These are phyloP conservation scores for Condylostylus longicornis DNA, from an alignment of 1,140 invertebrate genomes.

Conservation along the genomic window DNA sequence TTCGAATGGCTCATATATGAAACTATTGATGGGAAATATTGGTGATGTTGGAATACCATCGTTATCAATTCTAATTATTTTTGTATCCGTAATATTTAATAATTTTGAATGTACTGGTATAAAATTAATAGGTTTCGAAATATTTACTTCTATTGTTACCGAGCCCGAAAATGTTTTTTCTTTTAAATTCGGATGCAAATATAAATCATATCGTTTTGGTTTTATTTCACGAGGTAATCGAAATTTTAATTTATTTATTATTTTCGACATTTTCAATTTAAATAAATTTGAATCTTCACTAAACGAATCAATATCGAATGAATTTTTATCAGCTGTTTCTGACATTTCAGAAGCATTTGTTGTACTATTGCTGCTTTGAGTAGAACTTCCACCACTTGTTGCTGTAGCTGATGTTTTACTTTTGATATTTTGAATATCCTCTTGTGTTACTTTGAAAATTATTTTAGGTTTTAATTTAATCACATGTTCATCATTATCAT, in stretches of 20 bases:
- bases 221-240: slow-evolving; percentile 48
- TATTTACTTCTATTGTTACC: slow-evolving; percentile 51
- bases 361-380: too few relatives aligned
- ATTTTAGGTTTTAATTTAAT: too few relatives aligned
- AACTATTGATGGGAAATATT: slow-evolving; percentile 28
- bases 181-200: slow-evolving; percentile 53
- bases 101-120: slow-evolving; percentile 54
- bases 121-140: slow-evolving; percentile 39
- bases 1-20: slow-evolving; percentile 41
- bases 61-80: slow-evolving; percentile 16
- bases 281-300: too few relatives aligned
- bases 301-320: too few relatives aligned
- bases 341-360: too few relatives aligned
- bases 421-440: too few relatives aligned
- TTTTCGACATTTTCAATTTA: too few relatives aligned
- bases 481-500: too few relatives aligned
- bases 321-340: too few relatives aligned
- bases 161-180: slow-evolving; percentile 44
- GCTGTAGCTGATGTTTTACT: too few relatives aligned
- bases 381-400: too few relatives aligned
- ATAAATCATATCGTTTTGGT: slow-evolving; percentile 61
- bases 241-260: neutral
- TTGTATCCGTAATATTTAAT: slow-evolving; percentile 20
- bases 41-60: slow-evolving; percentile 12
- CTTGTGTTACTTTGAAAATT: too few relatives aligned